Evolutionary conservation across 1,140 invertebrate species (phyloP), one percentile per base, ranked within the genome.

Genomic region (Brachionus angularis): DNA sequence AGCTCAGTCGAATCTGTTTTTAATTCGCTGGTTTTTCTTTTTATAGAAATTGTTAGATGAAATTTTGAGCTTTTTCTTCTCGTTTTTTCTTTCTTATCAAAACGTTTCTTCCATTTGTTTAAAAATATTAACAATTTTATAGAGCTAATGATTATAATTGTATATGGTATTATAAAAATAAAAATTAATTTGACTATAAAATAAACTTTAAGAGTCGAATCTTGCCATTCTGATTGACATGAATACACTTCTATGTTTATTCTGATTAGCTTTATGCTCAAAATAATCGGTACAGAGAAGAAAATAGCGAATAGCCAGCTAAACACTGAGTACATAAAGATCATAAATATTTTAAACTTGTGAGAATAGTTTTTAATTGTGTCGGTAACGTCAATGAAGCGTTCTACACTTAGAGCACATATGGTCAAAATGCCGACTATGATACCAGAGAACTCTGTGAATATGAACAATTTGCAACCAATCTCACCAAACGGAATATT

Each of bases 381-480:
- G 39, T 42, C 49, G 16, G 49, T 16, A 3, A 52, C 29, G 14
- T 52, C 14, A 14, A 52, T 31, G 14, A 27, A 52, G 8, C 49
- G 49, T n/a, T 52, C 49, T 18, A 52, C 5, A 18, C 49, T 52
- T 2, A 52, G 16, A 4, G 49, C 49, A 52, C 12, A 4, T 12
- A 52, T 18, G 3, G 49, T 31, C 3, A 52, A 21, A 14, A 52
- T 31, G 16, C 49, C 29, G 14, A 52, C 49, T 18, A 52, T 52
- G 14, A 52, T 27, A 31, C 49, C 49, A 5, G 23, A 27, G 14
- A 52, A 52, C 14, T 52, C 49, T 18, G 49, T 52, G 16, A 52
- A 52, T 3, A 52, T 52, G 16, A 52, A 52, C 16, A 52, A 27
- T 52, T 52, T 52, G 16, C 49, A 52, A 31, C 49, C 49, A n/a